Base-by-base conservation (phyloP, 2,888 invertebrate species). In the Erebia aethiops region DNA sequence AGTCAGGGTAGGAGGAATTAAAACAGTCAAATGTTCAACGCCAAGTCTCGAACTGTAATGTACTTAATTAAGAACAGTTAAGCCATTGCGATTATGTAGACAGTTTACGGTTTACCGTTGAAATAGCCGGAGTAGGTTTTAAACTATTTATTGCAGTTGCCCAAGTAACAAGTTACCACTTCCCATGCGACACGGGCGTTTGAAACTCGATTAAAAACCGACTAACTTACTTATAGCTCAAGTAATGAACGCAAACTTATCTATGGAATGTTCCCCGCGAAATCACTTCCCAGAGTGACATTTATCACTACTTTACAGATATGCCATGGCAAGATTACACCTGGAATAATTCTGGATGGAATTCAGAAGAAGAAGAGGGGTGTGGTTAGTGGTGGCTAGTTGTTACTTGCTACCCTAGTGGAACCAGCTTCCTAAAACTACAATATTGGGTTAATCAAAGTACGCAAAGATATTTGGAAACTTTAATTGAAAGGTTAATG, bases 141-240 rank as follows among this genome's bases (percentile, higher is more conserved):
- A 61, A 43, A 61, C 46, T 46, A 61, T 61, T 61, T 18, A 18
- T 18, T 46, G 61, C 41, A 61, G 18, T 46, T n/a, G 11, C 13
- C 11, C 61, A 61, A 46, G 61, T 61, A 61, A 60, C 58, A 41
- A 61, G n/a, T 61, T 46, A 11, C 35, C 43, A 61, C 16, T 61
- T 58, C 13, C 58, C 46, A 46, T 13, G 46, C 43, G 43, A 18
- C 74, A 74, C 69, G 68, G 65, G 67, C 72, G 76, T 63, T 74
- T 74, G 78, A 78, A 73, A 75, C 79, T 80, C 78, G 76, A 80
- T 83, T 85, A 85, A 87, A 61, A 61, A 61, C 61, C 18, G 46
- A 61, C 60, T 60, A 54, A 60, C 61, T 46, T 18, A 16, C 13
- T 58, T 58, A 21, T 58, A 58, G 58, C 43, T 54, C 3, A 43